Base-by-base conservation (phyloP, 2,888 invertebrate genomes). In the Drosophila parthenogenetica region DNA sequence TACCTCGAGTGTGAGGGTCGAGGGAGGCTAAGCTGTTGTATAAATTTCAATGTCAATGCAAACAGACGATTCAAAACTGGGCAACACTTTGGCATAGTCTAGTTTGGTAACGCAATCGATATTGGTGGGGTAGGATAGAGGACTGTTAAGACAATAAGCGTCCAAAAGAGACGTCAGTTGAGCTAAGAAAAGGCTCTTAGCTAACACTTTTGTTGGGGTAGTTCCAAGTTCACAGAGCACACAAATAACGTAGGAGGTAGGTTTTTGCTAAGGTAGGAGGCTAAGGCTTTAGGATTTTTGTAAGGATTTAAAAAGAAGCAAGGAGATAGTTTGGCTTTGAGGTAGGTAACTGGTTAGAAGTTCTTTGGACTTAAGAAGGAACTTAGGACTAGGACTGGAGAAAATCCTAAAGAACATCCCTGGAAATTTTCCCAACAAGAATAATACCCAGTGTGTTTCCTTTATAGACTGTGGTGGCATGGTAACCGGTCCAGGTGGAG, bases 401-500 rank as follows among this genome's bases (percentile, higher is more conserved):
- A 2, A 29, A 29, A 29, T 29, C 29, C 25, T 7, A 25, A 19
- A 2, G 19, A 3, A 19, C 1, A 19, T 19, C 19, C 3, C 19
- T 3, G 10, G 11, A 7, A 10, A 32, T 11, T 32, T 22, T 22
- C 5, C 22, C 22, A 22, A 2, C 22, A 22, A n/a, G 4, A n/a
- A 14, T n/a, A 35, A 35, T 13, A 13, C 11, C 1, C 13, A 13
- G 3, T 35, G 4, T 13, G 2, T n/a, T 57, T 45, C 14, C n/a
- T n/a, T 46, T 79, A 79, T 90, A 93, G 95, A 95, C 91, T 96
- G 95, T 83, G 95, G 95, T 22, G 95, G 95, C 49, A 93, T 94
- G 90, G 95, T 95, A 1, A 94, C 94, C 69, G 95, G 95, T 79
- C 93, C 94, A 13, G 95, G 95, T 2, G 95, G 95, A 0, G 94